A percentile compares a stretch with the other conserved stretches of the same genome.
phyloP scores from a whole-genome alignment of 2,888 invertebrate genomes.

The Artemia sp. region DNA sequence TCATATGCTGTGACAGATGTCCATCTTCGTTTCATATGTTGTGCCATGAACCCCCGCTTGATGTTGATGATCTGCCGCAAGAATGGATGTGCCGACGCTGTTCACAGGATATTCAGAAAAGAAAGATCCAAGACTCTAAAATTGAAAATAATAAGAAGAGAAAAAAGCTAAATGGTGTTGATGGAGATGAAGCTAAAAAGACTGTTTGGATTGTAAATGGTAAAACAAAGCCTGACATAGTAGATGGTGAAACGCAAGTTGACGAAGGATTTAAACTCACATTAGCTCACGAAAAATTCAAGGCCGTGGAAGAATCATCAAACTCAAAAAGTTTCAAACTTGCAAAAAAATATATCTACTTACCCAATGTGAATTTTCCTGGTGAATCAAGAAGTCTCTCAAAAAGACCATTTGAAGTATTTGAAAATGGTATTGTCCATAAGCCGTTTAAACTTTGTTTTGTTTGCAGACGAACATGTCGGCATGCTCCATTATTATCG shows the following conservation, averaged over 20 bases:
- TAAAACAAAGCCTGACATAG: neutral
- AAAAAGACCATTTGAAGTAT: conserved; percentile 3
- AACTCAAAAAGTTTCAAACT: neutral
- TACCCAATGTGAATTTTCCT: neutral
- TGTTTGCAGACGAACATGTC: conserved; percentile 37
- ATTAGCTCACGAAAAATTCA: neutral
- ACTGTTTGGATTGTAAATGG: neutral
- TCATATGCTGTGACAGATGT: conserved; percentile 88
- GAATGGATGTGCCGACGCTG: conserved; percentile 17
- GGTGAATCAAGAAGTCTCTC: neutral
- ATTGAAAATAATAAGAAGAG: conserved; percentile 1
- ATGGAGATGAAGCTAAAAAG: neutral
- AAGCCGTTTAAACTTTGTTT: conserved; percentile 17
- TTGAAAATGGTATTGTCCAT: neutral
- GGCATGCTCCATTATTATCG: conserved; percentile 61
- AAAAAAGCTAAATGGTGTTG: conserved; percentile 3
- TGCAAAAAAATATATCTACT: neutral
- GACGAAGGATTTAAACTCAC: neutral
- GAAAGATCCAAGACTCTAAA: neutral
- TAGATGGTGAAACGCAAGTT: conserved; percentile 4
- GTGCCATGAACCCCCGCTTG: conserved; percentile 46
- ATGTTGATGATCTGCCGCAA: neutral
- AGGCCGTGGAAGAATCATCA: neutral
- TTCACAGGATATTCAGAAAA: neutral
- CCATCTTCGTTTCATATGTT: conserved; percentile 87